Evolutionary conservation across 2,113 vertebrate genomes (phyloP).

Genomic region (Cavia aperea): DNA sequence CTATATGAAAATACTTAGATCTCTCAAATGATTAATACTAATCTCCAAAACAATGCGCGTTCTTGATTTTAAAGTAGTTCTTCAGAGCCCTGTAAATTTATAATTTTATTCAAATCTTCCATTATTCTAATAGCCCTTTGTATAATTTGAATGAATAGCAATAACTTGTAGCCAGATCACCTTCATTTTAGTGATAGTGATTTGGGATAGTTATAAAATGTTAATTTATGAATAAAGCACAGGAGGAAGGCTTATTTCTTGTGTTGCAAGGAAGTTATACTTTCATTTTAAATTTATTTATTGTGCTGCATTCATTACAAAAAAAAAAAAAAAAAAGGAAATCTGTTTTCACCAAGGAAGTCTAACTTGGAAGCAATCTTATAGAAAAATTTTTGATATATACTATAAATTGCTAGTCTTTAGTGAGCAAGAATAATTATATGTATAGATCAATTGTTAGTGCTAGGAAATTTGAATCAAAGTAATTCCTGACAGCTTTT

Average conservation of each 20-base stretch:
- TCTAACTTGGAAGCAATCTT: background rate
- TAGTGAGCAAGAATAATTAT: background rate
- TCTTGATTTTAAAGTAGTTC: background rate
- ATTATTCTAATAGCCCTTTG: background rate
- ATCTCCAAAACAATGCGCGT: background rate
- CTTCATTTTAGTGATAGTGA: background rate
- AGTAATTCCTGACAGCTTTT: constrained; percentile 13
- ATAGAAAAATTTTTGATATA: background rate
- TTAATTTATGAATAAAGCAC: accelerated
- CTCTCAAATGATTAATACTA: background rate
- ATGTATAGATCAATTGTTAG: constrained; percentile 2
- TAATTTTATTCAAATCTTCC: background rate
- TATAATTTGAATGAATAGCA: background rate
- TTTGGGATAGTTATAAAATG: background rate
- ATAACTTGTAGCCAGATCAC: background rate
- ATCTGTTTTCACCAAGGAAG: background rate
- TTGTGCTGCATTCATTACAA: background rate
- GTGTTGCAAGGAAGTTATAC: background rate
- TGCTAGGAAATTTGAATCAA: constrained; percentile 30
- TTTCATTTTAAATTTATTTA: constrained; percentile 18
- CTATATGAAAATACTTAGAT: background rate
- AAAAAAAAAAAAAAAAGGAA: background rate
- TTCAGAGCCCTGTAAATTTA: background rate
- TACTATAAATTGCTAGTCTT: background rate
- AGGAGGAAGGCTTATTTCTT: background rate